Evolutionary conservation across 1,140 invertebrate genomes (phyloP).

Genomic region (Tetraneura akinire): DNA sequence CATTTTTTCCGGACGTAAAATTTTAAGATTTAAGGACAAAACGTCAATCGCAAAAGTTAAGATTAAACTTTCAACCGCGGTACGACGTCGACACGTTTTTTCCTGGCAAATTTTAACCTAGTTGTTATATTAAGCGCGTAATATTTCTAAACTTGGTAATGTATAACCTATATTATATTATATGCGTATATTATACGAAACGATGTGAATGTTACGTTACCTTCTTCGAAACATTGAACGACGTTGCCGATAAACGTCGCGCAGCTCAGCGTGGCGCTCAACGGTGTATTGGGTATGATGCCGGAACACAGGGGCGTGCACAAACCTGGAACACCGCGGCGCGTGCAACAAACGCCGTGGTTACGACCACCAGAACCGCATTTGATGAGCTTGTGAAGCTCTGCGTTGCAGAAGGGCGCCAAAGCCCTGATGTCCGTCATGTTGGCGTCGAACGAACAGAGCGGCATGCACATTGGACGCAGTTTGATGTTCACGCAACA

Average conservation of each 20-base stretch:
- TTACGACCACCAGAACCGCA: slow-evolving; percentile 75
- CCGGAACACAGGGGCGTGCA: slow-evolving; percentile 77
- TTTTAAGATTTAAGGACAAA: no score
- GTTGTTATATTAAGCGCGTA: no score
- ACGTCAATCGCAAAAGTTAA: no score
- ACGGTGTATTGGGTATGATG: slow-evolving; percentile 64
- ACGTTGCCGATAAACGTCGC: slow-evolving; percentile 80
- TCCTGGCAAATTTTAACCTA: no score
- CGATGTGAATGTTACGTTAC: no score
- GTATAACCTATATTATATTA: no score
- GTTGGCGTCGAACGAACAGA: slow-evolving; percentile 80
- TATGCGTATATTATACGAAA: no score
- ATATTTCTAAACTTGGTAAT: no score
- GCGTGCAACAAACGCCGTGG: slow-evolving; percentile 72
- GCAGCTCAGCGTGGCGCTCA: slow-evolving; percentile 66
- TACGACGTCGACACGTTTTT: no score
- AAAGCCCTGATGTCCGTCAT: slow-evolving; percentile 74
- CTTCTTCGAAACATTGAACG: slow-evolving; percentile 82
- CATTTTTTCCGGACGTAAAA: no score
- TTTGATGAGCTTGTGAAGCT: slow-evolving; percentile 70
- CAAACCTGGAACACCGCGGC: slow-evolving; percentile 70
- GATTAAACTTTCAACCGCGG: no score
- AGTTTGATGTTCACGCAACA: slow-evolving; percentile 74
- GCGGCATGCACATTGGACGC: slow-evolving; percentile 71
- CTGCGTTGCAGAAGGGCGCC: slow-evolving; percentile 66